Base-by-base conservation (phyloP, 2,888 invertebrate species). In the Caenorhabditis afra region DNA sequence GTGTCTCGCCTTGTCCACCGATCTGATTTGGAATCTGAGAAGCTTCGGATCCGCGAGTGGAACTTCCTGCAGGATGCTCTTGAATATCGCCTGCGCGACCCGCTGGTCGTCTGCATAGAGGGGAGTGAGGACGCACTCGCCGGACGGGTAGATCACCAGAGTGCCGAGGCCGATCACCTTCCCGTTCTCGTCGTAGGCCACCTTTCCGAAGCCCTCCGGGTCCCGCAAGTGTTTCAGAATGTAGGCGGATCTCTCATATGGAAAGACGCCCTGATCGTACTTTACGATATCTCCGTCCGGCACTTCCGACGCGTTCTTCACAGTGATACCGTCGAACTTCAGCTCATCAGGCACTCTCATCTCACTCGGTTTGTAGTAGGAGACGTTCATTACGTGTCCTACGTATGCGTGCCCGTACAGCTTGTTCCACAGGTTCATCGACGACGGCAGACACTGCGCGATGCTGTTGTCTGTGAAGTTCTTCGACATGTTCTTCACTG, bases 101-200 rank as follows among this genome's bases (percentile, higher is more conserved):
- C 39, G 14, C 11, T n/a, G 11, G 20, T 50, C 37, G 29, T 74
- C 73, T n/a, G 73, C 73, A 37, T 74, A 74, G 16, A 74, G 37
- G 5, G 73, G 73, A 35, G 65, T 50, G 18, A 65, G 65, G 12
- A 65, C 64, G 50, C 73, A 74, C 52, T 74, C 73, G 5, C 73
- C 73, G n/a, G 73, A 74, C 35, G 73, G 73, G 52, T 65, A 74
- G 45, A 74, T 65, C n/a, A 74, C 37, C n/a, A 65, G 41, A 5
- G 57, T 52, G 10, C 73, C 73, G 22, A 74, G 29, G 5, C 73
- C 73, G 4, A 74, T 47, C 41, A 74, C 73, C 22, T 65, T 74
- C 65, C 73, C 73, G 16, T 29, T 35, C 0, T 50, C 23, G 39
- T 74, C 59, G 49, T 74, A 65, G 16, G 64, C 64, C 1, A 74